Conservation (phyloP, 1,140 invertebrate genomes). For the Drosophila aff. region DNA sequence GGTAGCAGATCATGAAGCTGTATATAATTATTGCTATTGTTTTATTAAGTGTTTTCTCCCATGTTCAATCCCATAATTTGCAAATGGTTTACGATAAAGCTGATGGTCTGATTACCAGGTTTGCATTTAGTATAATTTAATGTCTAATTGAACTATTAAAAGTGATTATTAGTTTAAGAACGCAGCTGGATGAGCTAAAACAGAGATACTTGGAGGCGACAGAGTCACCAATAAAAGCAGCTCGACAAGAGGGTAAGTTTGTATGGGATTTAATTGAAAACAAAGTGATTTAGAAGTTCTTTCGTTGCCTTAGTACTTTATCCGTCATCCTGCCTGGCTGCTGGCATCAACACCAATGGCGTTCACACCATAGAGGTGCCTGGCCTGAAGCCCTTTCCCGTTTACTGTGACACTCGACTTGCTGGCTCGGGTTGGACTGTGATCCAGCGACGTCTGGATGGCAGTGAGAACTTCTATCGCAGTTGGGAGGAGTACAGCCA, state of each 20-base stretch:
- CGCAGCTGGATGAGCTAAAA: conserved; percentile 37
- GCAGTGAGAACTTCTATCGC: conserved; percentile 88
- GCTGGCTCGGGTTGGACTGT: conserved; percentile 87
- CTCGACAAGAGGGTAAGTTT: background rate
- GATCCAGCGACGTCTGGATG: conserved; percentile 88
- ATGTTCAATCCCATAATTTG: background rate
- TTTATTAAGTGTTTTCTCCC: background rate
- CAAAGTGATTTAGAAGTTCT: no score
- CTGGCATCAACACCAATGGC: conserved; percentile 54
- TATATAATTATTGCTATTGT: conserved; percentile 1
- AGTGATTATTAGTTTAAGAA: conserved; percentile 22
- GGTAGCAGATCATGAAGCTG: conserved; percentile 35
- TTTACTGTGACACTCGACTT: conserved; percentile 52
- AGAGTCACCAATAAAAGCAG: no score
- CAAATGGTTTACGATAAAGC: conserved; percentile 26
- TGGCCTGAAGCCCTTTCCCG: conserved; percentile 45
- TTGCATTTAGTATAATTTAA: no score
- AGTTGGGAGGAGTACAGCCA: conserved; percentile 88
- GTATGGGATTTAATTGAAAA: no score
- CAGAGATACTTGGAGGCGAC: background rate
- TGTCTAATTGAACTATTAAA: background rate
- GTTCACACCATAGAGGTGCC: conserved; percentile 55
- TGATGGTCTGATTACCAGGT: conserved; percentile 34
- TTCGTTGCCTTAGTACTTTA: background rate
- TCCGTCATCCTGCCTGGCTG: conserved; percentile 66